phyloP scores from a whole-genome alignment of 2,113 vertebrate genomes.

The Plotosus lineatus region DNA sequence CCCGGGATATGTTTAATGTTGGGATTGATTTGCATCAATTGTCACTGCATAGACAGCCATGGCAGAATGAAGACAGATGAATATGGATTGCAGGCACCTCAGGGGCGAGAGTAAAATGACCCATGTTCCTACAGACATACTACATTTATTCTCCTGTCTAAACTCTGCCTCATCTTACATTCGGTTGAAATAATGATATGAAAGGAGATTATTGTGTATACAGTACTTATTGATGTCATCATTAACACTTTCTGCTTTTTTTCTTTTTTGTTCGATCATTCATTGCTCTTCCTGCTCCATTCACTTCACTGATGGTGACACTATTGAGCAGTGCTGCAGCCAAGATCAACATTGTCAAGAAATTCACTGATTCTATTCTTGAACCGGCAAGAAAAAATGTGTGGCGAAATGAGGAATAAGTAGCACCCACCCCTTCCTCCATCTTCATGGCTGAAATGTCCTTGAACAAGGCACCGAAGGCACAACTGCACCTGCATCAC shows the following conservation, averaged over 20 bases:
- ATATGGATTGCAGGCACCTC: constrained; percentile 44
- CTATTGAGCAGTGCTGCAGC: neutral
- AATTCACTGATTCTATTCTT: too few relatives aligned
- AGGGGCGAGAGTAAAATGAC: constrained; percentile 37
- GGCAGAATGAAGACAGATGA: constrained; percentile 51
- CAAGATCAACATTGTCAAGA: too few relatives aligned
- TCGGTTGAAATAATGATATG: constrained; percentile 22
- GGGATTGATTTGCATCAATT: constrained; percentile 47
- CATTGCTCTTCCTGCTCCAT: neutral
- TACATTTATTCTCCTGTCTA: constrained; percentile 20
- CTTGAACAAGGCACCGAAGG: too few relatives aligned
- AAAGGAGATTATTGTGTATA: constrained; percentile 32
- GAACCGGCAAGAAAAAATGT: too few relatives aligned
- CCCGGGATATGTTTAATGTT: constrained; percentile 43
- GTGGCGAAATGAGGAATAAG: too few relatives aligned
- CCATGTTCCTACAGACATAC: constrained; percentile 23
- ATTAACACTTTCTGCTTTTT: constrained; percentile 6
- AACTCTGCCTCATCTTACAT: constrained; percentile 22
- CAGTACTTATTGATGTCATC: constrained; percentile 35
- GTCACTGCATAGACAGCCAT: constrained; percentile 29
- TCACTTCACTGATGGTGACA: neutral
- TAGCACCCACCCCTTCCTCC: too few relatives aligned
- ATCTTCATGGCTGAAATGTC: too few relatives aligned
- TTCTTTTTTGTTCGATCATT: neutral
- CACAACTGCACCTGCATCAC: too few relatives aligned